These are phyloP conservation scores for Oplegnathus fasciatus DNA, from an alignment of 2,113 vertebrate genomes.

Conservation along the genomic window DNA sequence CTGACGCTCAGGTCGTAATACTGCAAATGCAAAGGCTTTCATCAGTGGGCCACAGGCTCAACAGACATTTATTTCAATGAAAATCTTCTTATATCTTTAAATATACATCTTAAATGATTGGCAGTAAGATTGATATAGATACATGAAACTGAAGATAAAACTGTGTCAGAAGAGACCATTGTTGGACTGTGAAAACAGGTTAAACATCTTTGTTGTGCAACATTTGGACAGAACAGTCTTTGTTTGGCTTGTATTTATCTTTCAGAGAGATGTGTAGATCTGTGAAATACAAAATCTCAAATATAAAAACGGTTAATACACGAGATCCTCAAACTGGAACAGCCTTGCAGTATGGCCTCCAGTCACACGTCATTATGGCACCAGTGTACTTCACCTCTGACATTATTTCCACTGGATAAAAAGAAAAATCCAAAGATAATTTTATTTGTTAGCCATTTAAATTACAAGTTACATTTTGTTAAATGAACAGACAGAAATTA, in stretches of 20 bases:
- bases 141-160: too few relatives aligned
- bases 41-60: too few relatives aligned
- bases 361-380: not conserved
- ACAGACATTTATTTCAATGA: too few relatives aligned
- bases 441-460: slow-evolving; percentile 50
- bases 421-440: not conserved
- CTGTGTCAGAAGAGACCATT: too few relatives aligned
- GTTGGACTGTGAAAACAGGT: too few relatives aligned
- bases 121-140: not conserved
- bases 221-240: too few relatives aligned
- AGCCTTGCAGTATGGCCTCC: not conserved
- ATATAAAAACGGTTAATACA: not conserved
- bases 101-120: not conserved
- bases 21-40: too few relatives aligned
- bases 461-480: slow-evolving; percentile 34
- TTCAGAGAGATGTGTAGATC: not conserved
- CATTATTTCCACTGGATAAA: not conserved
- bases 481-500: slow-evolving; percentile 34
- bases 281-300: not conserved
- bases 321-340: not conserved
- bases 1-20: too few relatives aligned
- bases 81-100: too few relatives aligned
- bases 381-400: not conserved
- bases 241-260: not conserved
- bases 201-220: too few relatives aligned